These are phyloP conservation scores for Ursus arctos DNA, from an alignment of 2,113 vertebrate species.

Conservation along the genomic window DNA sequence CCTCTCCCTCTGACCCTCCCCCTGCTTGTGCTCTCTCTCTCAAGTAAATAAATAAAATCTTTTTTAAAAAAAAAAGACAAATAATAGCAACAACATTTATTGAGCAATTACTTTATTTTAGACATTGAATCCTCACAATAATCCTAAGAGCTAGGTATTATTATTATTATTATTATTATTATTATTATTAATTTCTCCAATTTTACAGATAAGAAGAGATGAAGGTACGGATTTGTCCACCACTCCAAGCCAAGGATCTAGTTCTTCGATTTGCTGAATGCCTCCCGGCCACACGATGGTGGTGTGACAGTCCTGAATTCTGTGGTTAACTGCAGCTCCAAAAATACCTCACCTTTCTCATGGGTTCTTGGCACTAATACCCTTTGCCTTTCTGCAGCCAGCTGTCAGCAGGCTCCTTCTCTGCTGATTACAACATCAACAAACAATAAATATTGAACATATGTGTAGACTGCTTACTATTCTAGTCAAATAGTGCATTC, in stretches of 20 bases:
- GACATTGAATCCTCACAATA: conserved; percentile 14
- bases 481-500: conserved; percentile 50
- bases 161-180: neutral
- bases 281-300: neutral
- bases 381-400: neutral
- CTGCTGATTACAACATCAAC: conserved; percentile 38
- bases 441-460: conserved; percentile 51
- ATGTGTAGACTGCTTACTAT: neutral
- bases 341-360: neutral
- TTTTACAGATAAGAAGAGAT: neutral
- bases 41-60: too few species aligned
- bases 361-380: neutral
- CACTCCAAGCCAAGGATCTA: neutral
- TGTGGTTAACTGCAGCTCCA: neutral
- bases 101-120: neutral
- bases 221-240: neutral
- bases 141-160: neutral
- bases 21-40: too few species aligned
- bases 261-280: neutral
- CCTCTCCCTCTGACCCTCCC: too few species aligned
- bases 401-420: conserved; percentile 2
- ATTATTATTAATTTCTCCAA: neutral
- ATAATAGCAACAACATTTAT: neutral
- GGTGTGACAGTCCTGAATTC: neutral
- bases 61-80: neutral